These are phyloP conservation scores for Chaunax sp. DNA, from an alignment of 2,797 vertebrate species.

Conservation along the genomic window DNA sequence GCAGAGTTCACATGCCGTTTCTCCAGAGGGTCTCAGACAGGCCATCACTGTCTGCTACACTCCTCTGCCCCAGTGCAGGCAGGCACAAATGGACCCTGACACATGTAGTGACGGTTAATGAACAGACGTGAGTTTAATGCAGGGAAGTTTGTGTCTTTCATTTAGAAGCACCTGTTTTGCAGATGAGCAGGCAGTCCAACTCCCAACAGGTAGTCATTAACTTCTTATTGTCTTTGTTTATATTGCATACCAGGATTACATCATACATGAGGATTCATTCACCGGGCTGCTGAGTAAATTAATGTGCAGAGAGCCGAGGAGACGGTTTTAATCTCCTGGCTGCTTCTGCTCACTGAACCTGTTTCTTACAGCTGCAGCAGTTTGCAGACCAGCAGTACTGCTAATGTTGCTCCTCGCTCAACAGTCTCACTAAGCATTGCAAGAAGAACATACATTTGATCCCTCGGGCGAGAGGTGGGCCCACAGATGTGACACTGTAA, in stretches of 20 bases:
- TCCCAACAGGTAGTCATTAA: slow-evolving; percentile 34
- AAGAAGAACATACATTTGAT: slow-evolving; percentile 28
- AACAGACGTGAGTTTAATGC: slow-evolving; percentile 42
- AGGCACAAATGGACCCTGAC: background rate
- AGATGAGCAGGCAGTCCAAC: slow-evolving; percentile 9
- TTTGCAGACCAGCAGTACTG: slow-evolving; percentile 10
- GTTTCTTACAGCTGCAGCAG: slow-evolving; percentile 21
- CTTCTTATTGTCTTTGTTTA: slow-evolving; percentile 24
- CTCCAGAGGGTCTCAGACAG: slow-evolving; percentile 18
- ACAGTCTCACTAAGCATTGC: background rate
- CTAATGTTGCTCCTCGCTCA: background rate
- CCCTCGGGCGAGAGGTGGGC: slow-evolving; percentile 45
- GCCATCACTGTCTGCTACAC: slow-evolving; percentile 21
- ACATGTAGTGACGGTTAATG: slow-evolving; percentile 26
- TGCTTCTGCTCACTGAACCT: slow-evolving; percentile 31
- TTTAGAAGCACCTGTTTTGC: slow-evolving; percentile 27
- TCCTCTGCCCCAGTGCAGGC: slow-evolving; percentile 5
- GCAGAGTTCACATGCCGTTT: slow-evolving; percentile 6
- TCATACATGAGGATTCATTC: slow-evolving; percentile 29
- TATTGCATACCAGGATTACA: slow-evolving; percentile 9
- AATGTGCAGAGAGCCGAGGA: slow-evolving; percentile 13
- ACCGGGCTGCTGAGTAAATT: slow-evolving; percentile 26
- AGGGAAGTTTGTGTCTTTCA: slow-evolving; percentile 18
- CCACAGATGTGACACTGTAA: slow-evolving; percentile 25
- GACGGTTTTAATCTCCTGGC: slow-evolving; percentile 36